These are phyloP conservation scores for Synergus gifuensis DNA, from an alignment of 2,888 invertebrate species.

Conservation along the genomic window DNA sequence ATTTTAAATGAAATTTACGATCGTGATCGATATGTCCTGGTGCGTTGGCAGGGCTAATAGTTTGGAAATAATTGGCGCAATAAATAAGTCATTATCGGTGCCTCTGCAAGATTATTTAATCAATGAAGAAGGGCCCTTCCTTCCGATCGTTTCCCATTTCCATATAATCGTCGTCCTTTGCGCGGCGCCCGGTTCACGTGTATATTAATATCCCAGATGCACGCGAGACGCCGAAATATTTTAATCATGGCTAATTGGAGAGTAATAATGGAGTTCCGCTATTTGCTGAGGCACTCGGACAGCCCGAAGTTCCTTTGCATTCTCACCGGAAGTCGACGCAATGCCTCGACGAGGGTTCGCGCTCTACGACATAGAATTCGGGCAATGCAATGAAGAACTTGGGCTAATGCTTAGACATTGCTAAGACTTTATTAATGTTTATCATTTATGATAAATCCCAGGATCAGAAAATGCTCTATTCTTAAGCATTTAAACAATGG, in stretches of 20 bases:
- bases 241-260: constrained; percentile 77
- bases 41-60: constrained; percentile 69
- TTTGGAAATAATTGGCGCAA: constrained; percentile 74
- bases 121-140: constrained; percentile 72
- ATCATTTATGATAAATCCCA: not conserved
- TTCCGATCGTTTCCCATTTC: constrained; percentile 72
- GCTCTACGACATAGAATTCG: constrained; percentile 40
- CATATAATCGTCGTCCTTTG: constrained; percentile 72
- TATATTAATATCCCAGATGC: constrained; percentile 76
- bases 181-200: constrained; percentile 63
- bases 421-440: not conserved
- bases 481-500: no score
- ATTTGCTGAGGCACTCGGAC: constrained; percentile 60
- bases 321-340: constrained; percentile 60
- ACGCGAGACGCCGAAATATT: constrained; percentile 77
- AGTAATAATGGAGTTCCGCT: constrained; percentile 77
- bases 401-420: not conserved
- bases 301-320: constrained; percentile 68
- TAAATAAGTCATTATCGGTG: constrained; percentile 76
- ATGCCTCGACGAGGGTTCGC: constrained; percentile 23
- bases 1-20: constrained; percentile 40
- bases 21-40: constrained; percentile 35
- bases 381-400: constrained; percentile 26
- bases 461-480: no score
- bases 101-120: constrained; percentile 72